These are phyloP conservation scores for Discoglossus pictus DNA, from an alignment of 2,797 vertebrate species.

Conservation along the genomic window DNA sequence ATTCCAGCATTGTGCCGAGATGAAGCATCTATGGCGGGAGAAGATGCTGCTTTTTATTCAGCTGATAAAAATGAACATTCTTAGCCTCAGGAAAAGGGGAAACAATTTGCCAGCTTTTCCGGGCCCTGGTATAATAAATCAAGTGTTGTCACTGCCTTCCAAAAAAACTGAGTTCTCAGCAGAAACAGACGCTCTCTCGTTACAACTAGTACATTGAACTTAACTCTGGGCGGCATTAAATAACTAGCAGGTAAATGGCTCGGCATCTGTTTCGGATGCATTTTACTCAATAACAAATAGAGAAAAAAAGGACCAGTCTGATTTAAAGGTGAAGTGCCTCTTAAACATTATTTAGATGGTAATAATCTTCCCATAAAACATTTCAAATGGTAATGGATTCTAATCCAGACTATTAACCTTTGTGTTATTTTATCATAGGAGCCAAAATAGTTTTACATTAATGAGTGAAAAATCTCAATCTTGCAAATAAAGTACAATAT, in stretches of 20 bases:
- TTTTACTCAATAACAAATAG: background rate
- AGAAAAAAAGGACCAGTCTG: no score
- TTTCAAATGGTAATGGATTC: no score
- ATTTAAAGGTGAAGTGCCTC: no score
- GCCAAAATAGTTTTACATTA: no score
- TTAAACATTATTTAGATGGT: no score
- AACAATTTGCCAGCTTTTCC: conserved; percentile 49
- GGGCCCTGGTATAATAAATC: conserved; percentile 42
- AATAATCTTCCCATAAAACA: no score
- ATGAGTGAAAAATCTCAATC: no score
- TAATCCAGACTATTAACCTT: no score
- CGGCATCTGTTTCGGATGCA: background rate
- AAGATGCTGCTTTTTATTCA: conserved; percentile 42
- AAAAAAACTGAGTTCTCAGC: conserved; percentile 48
- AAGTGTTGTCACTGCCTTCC: conserved; percentile 41
- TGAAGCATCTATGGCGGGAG: conserved; percentile 25
- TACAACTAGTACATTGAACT: conserved; percentile 38
- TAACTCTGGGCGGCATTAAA: background rate
- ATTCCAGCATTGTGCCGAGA: conserved; percentile 30
- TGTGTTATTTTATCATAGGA: no score
- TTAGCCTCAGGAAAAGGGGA: conserved; percentile 48
- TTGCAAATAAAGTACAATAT: no score
- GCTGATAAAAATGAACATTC: conserved; percentile 47
- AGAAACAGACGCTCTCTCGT: conserved; percentile 42
- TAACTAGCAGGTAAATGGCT: conserved; percentile 33